These are phyloP conservation scores for Hyaena hyaena DNA, from an alignment of 2,113 vertebrate species.

Conservation along the genomic window DNA sequence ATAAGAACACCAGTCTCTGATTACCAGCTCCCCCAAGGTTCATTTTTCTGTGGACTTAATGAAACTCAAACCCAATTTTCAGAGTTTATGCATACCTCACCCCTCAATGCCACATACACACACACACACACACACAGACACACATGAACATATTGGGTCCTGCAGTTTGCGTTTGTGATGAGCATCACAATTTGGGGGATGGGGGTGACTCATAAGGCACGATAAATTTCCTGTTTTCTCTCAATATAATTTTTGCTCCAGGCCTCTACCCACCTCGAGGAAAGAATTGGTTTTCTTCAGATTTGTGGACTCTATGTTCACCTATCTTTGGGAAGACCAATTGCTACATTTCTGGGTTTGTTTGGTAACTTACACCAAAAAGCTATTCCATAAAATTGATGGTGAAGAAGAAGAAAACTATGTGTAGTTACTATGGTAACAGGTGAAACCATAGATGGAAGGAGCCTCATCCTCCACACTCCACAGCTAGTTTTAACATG, in stretches of 20 bases:
- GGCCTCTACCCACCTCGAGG: background rate
- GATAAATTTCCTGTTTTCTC: background rate
- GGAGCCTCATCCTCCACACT: background rate
- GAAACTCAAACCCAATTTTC: background rate
- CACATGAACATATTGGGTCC: background rate
- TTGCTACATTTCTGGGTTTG: background rate
- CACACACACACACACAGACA: background rate
- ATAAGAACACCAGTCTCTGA: background rate
- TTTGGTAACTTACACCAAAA: background rate
- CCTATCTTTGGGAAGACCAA: background rate
- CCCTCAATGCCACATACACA: background rate
- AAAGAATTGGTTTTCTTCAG: background rate
- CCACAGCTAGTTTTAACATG: background rate
- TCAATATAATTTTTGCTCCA: background rate
- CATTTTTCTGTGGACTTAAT: constrained; percentile 29
- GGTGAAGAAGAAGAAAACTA: background rate
- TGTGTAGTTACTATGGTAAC: background rate
- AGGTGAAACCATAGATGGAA: background rate
- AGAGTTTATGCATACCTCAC: background rate
- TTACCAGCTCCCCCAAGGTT: background rate
- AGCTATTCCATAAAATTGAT: background rate
- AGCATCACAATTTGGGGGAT: background rate
- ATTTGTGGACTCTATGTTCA: background rate
- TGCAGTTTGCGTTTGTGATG: background rate
- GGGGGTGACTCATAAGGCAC: background rate